Base-by-base conservation (phyloP, 30 jellyfish, hydroid and myxozoan species). In the Mastigias papua region DNA sequence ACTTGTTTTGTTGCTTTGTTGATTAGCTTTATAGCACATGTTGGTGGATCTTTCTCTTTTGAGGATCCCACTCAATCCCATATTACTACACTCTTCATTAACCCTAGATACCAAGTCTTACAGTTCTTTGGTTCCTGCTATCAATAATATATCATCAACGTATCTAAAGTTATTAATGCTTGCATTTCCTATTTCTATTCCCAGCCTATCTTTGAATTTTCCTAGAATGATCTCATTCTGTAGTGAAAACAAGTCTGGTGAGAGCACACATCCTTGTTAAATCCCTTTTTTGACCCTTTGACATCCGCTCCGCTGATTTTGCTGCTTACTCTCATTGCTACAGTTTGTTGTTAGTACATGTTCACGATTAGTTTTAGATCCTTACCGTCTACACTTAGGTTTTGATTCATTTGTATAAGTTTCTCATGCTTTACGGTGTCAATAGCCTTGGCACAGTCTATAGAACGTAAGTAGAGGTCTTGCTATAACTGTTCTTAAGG, bases 41-140 rank as follows among this genome's bases (percentile, higher is more conserved):
- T 67, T 34, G 57, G 79, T 67, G 46, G 69, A 57, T 67, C 57
- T 67, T 27, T 28, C 32, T 67, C 22, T 67, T 67, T 31, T 67
- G 61, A 67, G 62, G 22, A 5, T 23, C 9, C 34, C 79, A 67
- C 32, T 2, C 57, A 67, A 67, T 67, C 79, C 79, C 79, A 67
- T 67, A 17, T 6, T 67, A 2, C 79, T 20, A 67, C 32, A 2
- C 57, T 67, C 79, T 67, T 67, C 3, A 61, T 23, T 67, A 22
- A 67, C 22, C 50, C 62, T 67, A 67, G 63, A 23, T 67, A 27
- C 79, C 62, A 67, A 34, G 46, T 67, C 79, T 67, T 67, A 61
- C 61, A 67, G 61, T 67, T 67, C 79, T 67, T 67, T 61, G 8
- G 22, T 67, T 67, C 79, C 79, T 67, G 79, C 79, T 27, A 57